Conservation (phyloP, 1,140 invertebrate species). For the Carposina sasakii region DNA sequence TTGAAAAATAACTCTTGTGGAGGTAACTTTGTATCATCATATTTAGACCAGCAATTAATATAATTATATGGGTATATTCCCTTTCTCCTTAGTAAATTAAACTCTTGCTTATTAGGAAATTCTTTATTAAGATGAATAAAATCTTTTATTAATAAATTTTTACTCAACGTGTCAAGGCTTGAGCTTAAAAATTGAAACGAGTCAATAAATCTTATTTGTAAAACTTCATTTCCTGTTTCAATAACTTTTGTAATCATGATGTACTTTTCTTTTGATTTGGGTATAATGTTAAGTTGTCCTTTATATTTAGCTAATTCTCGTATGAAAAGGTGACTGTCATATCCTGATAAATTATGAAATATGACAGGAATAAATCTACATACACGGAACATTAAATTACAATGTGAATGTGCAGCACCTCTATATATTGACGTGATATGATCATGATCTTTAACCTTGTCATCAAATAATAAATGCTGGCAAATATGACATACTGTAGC, state of each 20-base stretch:
- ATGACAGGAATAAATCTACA: no score
- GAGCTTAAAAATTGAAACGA: conserved; percentile 38
- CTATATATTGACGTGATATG: no score
- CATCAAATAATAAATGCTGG: no score
- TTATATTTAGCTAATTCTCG: conserved; percentile 38
- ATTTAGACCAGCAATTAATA: conserved; percentile 32
- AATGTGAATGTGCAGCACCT: conserved; percentile 12
- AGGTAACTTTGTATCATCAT: conserved; percentile 39
- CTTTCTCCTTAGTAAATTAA: conserved; percentile 37
- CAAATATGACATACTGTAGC: no score
- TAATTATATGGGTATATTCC: conserved; percentile 45
- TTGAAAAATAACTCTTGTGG: conserved; percentile 43
- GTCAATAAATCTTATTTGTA: conserved; percentile 41
- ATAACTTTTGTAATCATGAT: no score
- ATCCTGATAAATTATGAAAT: no score
- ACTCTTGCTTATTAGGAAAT: conserved; percentile 24
- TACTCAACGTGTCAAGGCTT: conserved; percentile 23
- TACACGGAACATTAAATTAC: conserved; percentile 6
- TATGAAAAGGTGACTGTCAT: no score
- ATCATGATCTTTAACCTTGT: no score
- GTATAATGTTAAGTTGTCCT: conserved; percentile 39
- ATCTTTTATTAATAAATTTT: conserved; percentile 33
- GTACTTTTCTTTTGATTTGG: conserved; percentile 50
- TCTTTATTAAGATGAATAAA: conserved; percentile 28
- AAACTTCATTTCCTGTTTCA: conserved; percentile 23